Percentiles rank a stretch among this genome's conserved stretches.
phyloP scores from a whole-genome alignment of 2,797 vertebrate genomes.

The Psittacula echo region DNA sequence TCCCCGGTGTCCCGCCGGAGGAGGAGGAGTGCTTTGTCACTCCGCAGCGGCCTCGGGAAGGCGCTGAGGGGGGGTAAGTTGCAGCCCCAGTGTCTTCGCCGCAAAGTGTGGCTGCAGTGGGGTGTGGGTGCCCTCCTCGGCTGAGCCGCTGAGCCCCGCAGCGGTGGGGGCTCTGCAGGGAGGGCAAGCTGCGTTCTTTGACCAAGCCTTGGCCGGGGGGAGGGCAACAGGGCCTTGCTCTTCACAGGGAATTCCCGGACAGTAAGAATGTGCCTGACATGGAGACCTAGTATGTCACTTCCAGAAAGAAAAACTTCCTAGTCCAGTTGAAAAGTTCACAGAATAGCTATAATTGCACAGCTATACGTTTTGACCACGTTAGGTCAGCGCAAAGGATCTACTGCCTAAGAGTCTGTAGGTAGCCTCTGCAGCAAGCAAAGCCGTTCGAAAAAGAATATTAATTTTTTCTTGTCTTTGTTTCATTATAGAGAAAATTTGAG shows the following conservation, averaged over 20 bases:
- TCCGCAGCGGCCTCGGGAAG: not conserved
- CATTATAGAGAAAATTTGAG: not conserved
- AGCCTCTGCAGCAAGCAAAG: not conserved
- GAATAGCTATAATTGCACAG: not conserved
- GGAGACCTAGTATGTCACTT: not conserved
- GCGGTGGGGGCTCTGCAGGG: accelerated
- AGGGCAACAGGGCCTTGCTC: not conserved
- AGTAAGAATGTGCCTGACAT: not conserved
- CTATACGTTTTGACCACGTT: not conserved
- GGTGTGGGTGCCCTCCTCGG: not conserved
- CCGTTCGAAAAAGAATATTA: not conserved
- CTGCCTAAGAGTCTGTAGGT: not conserved
- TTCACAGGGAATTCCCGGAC: not conserved
- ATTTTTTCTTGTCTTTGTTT: not conserved
- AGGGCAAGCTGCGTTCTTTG: not conserved
- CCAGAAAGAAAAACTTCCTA: not conserved
- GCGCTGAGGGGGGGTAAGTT: not conserved
- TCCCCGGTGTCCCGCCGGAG: not conserved
- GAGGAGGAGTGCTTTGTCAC: not conserved
- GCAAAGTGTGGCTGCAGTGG: not conserved
- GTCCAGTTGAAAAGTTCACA: not conserved
- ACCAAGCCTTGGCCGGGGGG: accelerated
- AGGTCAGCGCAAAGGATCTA: not conserved
- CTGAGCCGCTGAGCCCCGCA: not conserved
- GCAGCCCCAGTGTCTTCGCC: not conserved